Evolutionary conservation across 1,140 invertebrate genomes (phyloP), one percentile per base, ranked within the genome.

Genomic region (Leptinotarsa undecemlineata): DNA sequence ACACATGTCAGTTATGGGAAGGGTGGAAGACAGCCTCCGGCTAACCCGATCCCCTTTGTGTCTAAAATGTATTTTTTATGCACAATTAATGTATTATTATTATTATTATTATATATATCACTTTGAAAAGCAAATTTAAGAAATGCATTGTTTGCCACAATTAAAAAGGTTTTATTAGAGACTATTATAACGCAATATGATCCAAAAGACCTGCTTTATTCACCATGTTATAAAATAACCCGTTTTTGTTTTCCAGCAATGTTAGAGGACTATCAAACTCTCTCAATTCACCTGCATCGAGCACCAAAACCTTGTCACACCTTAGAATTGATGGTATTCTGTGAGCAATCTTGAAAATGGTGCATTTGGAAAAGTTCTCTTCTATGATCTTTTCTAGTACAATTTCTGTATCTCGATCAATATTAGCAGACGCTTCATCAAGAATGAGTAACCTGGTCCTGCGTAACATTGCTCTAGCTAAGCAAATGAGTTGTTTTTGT

Each of bases 301-400:
- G 90, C 1, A 94, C 92, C 80, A 95, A 85, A 69, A 95, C 89
- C 72, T 89, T 87, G 79, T 92, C 91, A 73, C 89, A 92, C 81
- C 96, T 92, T 89, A 96, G 92, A 48, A 96, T 92, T 0, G 93
- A 95, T 77, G 94, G 91, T 6, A 95, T 84, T 62, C 93, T 87
- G 85, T 95, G 94, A 6, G 94, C 93, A 78, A 96, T 94, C 1
- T 93, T 95, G 4, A 96, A 84, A 5, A 96, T 91, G 0, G 94
- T 95, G 74, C 91, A 91, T 73, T 90, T 82, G 0, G 84, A 83
- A 84, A 95, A 95, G 77, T 91, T 89, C 48, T 86, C 88, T 48
- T 90, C 89, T 78, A 89, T 90, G 23, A 89, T 95, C 85, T 86
- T 89, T 85, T 89, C 90, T 79, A 88, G 93, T 69, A 90, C 89